Percentiles rank a stretch among this genome's conserved stretches.
Conservation (phyloP, 1,140 invertebrate species). For the Zaprionus davidi region DNA sequence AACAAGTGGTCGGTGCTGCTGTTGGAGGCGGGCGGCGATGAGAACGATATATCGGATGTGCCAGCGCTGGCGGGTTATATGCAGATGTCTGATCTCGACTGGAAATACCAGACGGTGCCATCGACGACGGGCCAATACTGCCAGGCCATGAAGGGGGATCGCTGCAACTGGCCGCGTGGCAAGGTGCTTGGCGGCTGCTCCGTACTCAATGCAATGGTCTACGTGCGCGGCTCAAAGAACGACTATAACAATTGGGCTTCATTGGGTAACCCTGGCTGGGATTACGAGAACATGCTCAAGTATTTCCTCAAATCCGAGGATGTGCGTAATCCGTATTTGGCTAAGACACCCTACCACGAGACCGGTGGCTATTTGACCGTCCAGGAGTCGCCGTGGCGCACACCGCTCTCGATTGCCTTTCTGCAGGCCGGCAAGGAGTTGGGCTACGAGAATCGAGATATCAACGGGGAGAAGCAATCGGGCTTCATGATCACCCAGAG, state of each 20-base stretch:
- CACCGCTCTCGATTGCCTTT: constrained; percentile 92
- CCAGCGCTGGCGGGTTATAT: constrained; percentile 90
- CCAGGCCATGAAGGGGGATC: constrained; percentile 92
- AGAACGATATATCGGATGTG: constrained; percentile 92
- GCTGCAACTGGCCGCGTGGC: constrained; percentile 94
- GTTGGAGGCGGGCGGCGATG: constrained; percentile 93
- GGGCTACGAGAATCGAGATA: constrained; percentile 92
- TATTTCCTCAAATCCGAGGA: constrained; percentile 96
- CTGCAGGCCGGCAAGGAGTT: constrained; percentile 92
- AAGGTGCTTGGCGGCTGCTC: constrained; percentile 96
- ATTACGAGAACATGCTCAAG: constrained; percentile 93
- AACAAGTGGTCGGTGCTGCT: constrained; percentile 92
- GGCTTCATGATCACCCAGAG: constrained; percentile 94
- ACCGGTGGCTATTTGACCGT: constrained; percentile 93
- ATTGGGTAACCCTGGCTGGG: constrained; percentile 95
- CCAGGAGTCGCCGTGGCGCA: constrained; percentile 92
- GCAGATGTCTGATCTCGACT: constrained; percentile 93
- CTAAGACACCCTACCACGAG: constrained; percentile 89
- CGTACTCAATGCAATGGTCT: constrained; percentile 97
- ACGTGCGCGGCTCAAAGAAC: constrained; percentile 94
- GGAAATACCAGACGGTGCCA: constrained; percentile 95
- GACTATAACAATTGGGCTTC: constrained; percentile 97
- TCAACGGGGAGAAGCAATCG: constrained; percentile 92
- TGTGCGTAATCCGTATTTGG: constrained; percentile 92
- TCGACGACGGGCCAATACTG: constrained; percentile 90